Evolutionary conservation across 2,888 invertebrate genomes (phyloP), one percentile per base, ranked within the genome.

Genomic region (Xiphydria camelus): DNA sequence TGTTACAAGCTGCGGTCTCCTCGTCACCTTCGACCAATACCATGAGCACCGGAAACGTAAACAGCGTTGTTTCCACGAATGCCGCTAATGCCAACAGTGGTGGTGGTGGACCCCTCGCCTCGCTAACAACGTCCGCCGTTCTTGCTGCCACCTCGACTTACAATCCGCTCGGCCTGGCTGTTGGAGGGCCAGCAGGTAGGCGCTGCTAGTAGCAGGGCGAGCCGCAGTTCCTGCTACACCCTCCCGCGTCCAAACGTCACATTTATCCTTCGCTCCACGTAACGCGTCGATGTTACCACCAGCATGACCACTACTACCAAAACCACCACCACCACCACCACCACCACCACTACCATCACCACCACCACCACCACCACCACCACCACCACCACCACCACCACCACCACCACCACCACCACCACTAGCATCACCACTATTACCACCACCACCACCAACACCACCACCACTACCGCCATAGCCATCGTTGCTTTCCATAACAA

Each of bases 101-200:
- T 51, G 80, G 78, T 64, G 62, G 66, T 7, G 73, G 75, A 45
- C 70, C 75, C 15, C 59, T 75, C 40, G 75, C 75, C 40, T 75
- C 75, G 39, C 59, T 75, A 49, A 74, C 75, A 26, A 69, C 70
- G 18, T 73, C 74, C 40, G 75, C 75, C 48, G 75, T 74, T 29
- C 60, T 75, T 38, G 73, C 75, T 50, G 75, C 75, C 41, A 71
- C 75, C 34, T 75, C 91, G 56, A 88, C 90, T 64, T 91, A 91
- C 82, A 91, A 91, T 82, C 91, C 91, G 64, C 83, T 92, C 75
- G 88, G 91, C 77, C 83, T 92, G 70, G 89, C 91, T 73, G 86
- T 88, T 64, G 88, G 87, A 77, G 75, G 75, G 64, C 86, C 87
- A 80, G 84, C 85, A 85, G 86, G 87, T 86, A 85, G 82, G 83